phyloP scores from a whole-genome alignment of 2,113 vertebrate genomes.

The Willisornis vidua region DNA sequence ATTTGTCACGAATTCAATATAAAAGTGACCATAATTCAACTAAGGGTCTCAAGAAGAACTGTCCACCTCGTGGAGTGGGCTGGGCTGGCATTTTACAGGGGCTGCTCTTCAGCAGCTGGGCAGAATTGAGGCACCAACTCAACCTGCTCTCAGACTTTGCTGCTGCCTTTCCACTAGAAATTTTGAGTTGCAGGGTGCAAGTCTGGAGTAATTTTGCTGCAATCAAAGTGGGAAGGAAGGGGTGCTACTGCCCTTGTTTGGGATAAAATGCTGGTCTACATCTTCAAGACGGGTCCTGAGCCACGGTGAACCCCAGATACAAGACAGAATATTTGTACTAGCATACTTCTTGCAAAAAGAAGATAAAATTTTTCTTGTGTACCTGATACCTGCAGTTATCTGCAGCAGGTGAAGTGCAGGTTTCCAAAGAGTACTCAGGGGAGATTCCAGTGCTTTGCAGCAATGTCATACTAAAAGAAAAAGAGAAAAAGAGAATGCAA shows the following conservation, averaged over 20 bases:
- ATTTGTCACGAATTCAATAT: neutral
- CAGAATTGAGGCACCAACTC: neutral
- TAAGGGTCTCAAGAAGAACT: neutral
- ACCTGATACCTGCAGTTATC: neutral
- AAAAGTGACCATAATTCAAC: neutral
- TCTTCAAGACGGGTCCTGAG: neutral
- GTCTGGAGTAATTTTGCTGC: neutral
- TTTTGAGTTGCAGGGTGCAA: neutral
- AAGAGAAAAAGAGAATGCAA: neutral
- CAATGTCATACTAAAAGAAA: neutral
- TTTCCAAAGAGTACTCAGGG: neutral
- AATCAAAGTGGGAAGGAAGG: neutral
- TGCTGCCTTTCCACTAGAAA: neutral
- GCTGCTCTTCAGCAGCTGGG: neutral
- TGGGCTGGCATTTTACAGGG: neutral
- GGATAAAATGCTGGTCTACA: accelerated
- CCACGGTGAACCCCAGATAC: accelerated
- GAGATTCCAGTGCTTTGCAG: neutral
- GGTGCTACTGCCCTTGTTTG: neutral
- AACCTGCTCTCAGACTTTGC: neutral
- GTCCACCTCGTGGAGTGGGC: neutral
- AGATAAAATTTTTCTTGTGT: neutral
- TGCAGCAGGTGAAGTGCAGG: neutral
- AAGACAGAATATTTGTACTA: neutral
- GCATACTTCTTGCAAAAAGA: neutral